These are phyloP conservation scores for Homalodisca vitripennis DNA, from an alignment of 1,140 invertebrate genomes.

Conservation along the genomic window DNA sequence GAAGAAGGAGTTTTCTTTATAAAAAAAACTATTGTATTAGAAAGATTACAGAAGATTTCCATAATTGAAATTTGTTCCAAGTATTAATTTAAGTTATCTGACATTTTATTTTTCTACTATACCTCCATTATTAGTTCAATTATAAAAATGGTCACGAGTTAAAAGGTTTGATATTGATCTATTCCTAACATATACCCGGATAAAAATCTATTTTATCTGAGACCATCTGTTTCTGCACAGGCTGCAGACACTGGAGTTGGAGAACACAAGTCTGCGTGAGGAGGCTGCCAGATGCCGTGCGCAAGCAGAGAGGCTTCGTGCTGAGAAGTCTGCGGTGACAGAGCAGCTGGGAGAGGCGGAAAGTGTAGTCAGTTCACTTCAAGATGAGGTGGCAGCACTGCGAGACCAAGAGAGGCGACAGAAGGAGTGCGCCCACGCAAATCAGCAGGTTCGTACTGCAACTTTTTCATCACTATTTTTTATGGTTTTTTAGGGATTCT, in stretches of 20 bases:
- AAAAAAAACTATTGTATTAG: no score
- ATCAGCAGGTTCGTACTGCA: slow-evolving; percentile 43
- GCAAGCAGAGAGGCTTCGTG: slow-evolving; percentile 56
- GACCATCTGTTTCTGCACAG: slow-evolving; percentile 52
- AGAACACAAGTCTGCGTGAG: slow-evolving; percentile 71
- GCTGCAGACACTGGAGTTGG: slow-evolving; percentile 74
- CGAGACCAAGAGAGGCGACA: slow-evolving; percentile 59
- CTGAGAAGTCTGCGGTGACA: slow-evolving; percentile 50
- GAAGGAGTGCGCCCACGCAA: slow-evolving; percentile 54
- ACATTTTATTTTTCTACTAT: no score
- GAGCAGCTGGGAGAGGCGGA: slow-evolving; percentile 60
- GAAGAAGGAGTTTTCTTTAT: no score
- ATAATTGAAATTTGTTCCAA: no score
- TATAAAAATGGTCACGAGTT: no score
- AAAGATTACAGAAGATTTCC: no score
- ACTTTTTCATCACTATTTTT: not conserved
- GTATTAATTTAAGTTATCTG: no score
- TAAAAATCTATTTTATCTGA: no score
- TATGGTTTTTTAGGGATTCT: no score
- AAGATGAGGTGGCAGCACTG: slow-evolving; percentile 54
- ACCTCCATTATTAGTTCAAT: no score
- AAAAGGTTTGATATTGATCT: no score
- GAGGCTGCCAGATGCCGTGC: slow-evolving; percentile 62
- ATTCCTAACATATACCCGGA: not conserved
- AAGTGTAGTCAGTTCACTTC: slow-evolving; percentile 52